Evolutionary conservation across 2,888 invertebrate species (phyloP), one percentile per base, ranked within the genome.

Genomic region (Torymus texanus): DNA sequence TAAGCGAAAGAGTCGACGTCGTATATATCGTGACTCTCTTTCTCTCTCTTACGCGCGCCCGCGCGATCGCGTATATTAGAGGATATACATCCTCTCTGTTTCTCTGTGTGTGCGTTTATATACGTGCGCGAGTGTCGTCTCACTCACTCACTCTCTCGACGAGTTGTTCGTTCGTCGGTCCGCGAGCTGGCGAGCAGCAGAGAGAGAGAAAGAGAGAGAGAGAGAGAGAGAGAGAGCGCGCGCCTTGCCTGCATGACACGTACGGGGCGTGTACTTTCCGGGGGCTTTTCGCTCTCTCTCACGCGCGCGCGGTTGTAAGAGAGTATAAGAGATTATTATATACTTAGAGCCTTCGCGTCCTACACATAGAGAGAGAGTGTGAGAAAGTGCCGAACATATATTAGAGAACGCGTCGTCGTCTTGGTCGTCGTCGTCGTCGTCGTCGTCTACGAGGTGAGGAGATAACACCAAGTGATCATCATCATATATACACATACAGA

Each of bases 201-300:
- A 55, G 66, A 24, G 12, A 21, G 53, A 12, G 53, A 50, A 50
- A n/a, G 11, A 1, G 65, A 55, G 66, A 24, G 12, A 21, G 53
- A 12, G 53, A 50, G 11, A 50, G 18, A 63, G 63, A 16, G 63
- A 63, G 71, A 50, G 18, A 50, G 83, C 82, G 85, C 83, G 63
- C 55, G 41, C 80, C 8, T 8, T 5, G 41, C 41, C 41, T 83
- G 83, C 82, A 83, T 83, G 84, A 86, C 87, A 87, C 86, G 86
- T 86, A 87, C 86, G 85, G 88, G 88, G 88, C 88, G 88, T 88
- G 88, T 88, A 86, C 87, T 84, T 86, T 62, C 86, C 86, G 86
- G 86, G 86, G 85, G 85, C 81, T 80, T 82, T 68, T 78, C 75
- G 72, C 70, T 74, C 81, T 81, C 83, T 80, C 41, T 5, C 41